Conservation (phyloP, 2,888 invertebrate genomes). For the Deladenus siricidicola region DNA sequence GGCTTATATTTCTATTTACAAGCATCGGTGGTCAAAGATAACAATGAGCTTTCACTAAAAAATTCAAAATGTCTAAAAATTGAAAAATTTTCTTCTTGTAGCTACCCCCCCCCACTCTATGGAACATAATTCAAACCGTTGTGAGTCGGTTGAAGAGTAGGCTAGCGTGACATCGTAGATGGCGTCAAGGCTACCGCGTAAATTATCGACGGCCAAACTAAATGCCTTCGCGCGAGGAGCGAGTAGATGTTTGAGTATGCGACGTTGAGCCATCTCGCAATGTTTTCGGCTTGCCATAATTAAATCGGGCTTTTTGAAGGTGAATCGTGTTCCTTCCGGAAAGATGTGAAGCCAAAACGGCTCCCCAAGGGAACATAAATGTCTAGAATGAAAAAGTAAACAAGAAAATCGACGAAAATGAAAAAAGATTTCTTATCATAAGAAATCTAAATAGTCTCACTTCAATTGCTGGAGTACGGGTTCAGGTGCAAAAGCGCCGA, state of each 20-base stretch:
- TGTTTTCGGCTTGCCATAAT: conserved; percentile 32
- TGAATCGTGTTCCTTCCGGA: conserved; percentile 40
- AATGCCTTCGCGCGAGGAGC: conserved; percentile 42
- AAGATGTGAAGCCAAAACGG: conserved; percentile 47
- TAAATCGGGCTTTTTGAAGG: conserved; percentile 22
- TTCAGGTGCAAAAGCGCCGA: conserved; percentile 36
- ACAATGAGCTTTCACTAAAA: too few relatives aligned
- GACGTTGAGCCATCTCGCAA: conserved; percentile 21
- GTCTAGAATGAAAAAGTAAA: too few relatives aligned
- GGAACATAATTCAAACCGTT: too few relatives aligned
- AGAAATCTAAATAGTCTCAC: too few relatives aligned
- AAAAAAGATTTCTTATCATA: too few relatives aligned
- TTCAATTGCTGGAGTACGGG: conserved; percentile 38
- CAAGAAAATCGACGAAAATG: too few relatives aligned
- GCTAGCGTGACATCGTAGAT: conserved; percentile 49
- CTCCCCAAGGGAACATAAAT: conserved; percentile 31
- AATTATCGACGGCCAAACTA: conserved; percentile 31
- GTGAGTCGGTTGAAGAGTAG: too few relatives aligned
- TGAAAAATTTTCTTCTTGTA: too few relatives aligned
- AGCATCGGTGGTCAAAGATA: too few relatives aligned
- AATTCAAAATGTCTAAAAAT: too few relatives aligned
- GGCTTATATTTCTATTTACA: too few relatives aligned
- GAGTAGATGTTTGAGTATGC: conserved; percentile 33
- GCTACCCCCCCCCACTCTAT: too few relatives aligned
- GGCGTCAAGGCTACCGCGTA: conserved; percentile 36